Evolutionary conservation across 2,797 vertebrate species (phyloP).

Genomic region (Luscinia megarhynchos): DNA sequence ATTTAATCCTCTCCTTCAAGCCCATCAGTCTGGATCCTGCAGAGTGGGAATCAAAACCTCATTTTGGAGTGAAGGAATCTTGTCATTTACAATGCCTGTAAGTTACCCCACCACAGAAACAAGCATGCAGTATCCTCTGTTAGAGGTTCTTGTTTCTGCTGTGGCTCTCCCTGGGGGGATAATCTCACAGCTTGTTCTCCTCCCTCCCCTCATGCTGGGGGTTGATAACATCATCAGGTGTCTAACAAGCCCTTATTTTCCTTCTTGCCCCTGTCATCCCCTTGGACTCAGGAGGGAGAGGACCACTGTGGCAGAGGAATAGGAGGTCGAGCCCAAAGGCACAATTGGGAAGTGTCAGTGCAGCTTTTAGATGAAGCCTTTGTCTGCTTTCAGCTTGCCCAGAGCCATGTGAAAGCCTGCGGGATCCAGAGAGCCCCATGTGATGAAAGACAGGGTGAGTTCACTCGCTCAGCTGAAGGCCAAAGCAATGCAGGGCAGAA

Average conservation of each 20-base stretch:
- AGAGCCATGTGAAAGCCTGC: not conserved
- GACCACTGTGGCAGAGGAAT: not conserved
- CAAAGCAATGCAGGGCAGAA: not conserved
- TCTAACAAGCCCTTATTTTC: not conserved
- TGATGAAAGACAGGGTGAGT: not conserved
- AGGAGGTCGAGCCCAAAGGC: not conserved
- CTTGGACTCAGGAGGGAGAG: not conserved
- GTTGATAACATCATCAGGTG: not conserved
- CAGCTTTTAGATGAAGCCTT: not conserved
- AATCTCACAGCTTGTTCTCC: not conserved
- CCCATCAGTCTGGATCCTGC: not conserved
- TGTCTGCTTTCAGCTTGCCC: not conserved
- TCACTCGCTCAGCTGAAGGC: not conserved
- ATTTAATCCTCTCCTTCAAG: slow-evolving; percentile 14
- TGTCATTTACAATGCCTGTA: not conserved
- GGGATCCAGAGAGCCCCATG: not conserved
- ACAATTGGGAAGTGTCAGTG: fast-evolving
- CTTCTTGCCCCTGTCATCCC: not conserved
- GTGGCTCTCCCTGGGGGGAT: fast-evolving
- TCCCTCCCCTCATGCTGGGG: not conserved
- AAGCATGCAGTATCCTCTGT: fast-evolving
- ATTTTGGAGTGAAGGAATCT: not conserved
- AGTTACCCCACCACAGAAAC: not conserved
- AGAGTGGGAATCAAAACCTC: not conserved
- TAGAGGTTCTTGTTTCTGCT: not conserved